Percentiles rank a stretch among this genome's conserved stretches.
phyloP scores from a whole-genome alignment of 2,797 vertebrate genomes.

The Chanos chanos region DNA sequence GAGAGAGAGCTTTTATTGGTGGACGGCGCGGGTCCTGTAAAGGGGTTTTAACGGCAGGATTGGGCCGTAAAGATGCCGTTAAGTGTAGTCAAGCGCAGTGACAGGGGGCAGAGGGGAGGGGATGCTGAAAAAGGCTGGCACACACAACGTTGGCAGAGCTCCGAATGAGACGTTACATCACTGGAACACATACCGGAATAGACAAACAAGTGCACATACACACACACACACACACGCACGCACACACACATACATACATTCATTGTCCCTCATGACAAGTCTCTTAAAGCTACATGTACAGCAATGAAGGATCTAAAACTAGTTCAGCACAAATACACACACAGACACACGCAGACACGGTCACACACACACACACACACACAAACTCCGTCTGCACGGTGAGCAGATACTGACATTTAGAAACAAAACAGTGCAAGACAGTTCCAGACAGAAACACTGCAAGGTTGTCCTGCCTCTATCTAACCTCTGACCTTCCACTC shows the following conservation, averaged over 20 bases:
- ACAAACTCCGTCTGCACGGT: background rate
- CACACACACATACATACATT: background rate
- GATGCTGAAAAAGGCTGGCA: constrained; percentile 31
- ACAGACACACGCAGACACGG: background rate
- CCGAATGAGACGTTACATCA: constrained; percentile 38
- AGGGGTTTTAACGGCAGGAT: constrained; percentile 65
- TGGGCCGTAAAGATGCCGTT: constrained; percentile 66
- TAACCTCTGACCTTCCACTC: constrained; percentile 58
- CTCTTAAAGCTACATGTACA: background rate
- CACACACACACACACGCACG: background rate
- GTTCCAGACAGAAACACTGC: background rate
- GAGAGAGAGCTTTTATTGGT: constrained; percentile 68
- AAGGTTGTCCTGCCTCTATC: constrained; percentile 43
- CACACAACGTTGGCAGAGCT: constrained; percentile 2
- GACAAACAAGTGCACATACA: background rate
- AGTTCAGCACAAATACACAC: background rate
- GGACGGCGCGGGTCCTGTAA: constrained; percentile 65
- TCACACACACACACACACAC: background rate
- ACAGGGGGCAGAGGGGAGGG: constrained; percentile 50
- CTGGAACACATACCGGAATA: constrained; percentile 48
- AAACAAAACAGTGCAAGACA: background rate
- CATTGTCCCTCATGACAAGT: background rate
- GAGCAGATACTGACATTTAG: background rate
- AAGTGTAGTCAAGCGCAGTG: constrained; percentile 66
- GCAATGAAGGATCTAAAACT: background rate